phyloP scores from a whole-genome alignment of 2,888 invertebrate genomes.

The Eurytoma adleriae region DNA sequence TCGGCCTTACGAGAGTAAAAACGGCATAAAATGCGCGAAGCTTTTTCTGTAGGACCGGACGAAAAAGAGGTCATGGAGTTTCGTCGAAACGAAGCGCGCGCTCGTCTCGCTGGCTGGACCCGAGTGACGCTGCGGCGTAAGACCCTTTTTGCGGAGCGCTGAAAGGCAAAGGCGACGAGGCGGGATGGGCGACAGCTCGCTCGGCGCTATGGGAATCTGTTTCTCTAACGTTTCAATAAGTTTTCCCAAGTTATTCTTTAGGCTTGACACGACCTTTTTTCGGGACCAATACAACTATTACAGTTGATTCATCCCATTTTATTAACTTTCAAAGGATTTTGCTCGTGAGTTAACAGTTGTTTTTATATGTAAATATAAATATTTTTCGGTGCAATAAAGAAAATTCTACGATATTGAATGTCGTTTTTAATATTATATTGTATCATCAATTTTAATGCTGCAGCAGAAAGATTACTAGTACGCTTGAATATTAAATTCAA shows the following conservation, averaged over 20 bases:
- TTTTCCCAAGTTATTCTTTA: conserved; percentile 6
- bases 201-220: conserved; percentile 5
- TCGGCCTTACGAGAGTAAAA: too few species aligned
- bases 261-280: conserved; percentile 9
- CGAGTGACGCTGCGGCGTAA: neutral
- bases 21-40: conserved; percentile 37
- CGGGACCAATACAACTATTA: neutral
- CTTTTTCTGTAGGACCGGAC: conserved; percentile 2
- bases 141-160: conserved; percentile 7
- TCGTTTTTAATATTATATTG: too few species aligned
- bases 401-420: neutral
- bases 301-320: too few species aligned
- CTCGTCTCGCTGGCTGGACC: neutral
- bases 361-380: too few species aligned
- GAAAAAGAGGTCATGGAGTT: conserved; percentile 39
- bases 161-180: neutral
- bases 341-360: too few species aligned
- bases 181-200: neutral
- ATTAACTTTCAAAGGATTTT: too few species aligned
- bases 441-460: too few species aligned
- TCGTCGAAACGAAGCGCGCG: neutral
- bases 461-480: too few species aligned
- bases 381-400: too few species aligned
- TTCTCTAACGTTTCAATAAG: conserved; percentile 31
- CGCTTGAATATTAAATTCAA: too few species aligned